Conservation (phyloP, 2,797 vertebrate species). For the Pangasius krempfi region DNA sequence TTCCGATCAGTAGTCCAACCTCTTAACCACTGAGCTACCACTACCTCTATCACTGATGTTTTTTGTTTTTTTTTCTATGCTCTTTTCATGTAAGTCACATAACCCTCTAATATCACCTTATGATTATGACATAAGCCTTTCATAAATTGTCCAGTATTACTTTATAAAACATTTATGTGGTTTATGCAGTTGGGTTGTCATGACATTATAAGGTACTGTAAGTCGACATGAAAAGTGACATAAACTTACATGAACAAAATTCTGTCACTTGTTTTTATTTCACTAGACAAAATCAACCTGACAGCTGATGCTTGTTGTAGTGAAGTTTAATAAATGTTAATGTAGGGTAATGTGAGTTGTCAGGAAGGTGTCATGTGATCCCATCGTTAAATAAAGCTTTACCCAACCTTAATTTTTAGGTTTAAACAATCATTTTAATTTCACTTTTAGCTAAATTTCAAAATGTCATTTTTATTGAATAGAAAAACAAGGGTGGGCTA, state of each 20-base stretch:
- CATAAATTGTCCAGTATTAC: neutral
- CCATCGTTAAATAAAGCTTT: neutral
- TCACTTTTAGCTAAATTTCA: neutral
- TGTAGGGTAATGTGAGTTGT: too few relatives aligned
- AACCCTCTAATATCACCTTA: neutral
- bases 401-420: neutral
- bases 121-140: neutral
- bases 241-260: neutral
- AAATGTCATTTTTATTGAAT: neutral
- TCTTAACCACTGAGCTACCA: too few relatives aligned
- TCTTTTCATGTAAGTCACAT: neutral
- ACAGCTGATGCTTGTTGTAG: neutral
- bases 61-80: neutral
- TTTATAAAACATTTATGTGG: neutral
- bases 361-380: neutral
- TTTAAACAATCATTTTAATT: neutral
- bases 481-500: neutral
- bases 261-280: neutral
- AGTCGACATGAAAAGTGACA: neutral
- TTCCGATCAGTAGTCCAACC: too few relatives aligned
- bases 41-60: too few relatives aligned
- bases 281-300: neutral
- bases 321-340: neutral
- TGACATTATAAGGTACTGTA: neutral
- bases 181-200: neutral